Percentiles rank a stretch among this genome's conserved stretches.
phyloP scores from a whole-genome alignment of 2,113 vertebrate genomes.

The Ictalurus furcatus region DNA sequence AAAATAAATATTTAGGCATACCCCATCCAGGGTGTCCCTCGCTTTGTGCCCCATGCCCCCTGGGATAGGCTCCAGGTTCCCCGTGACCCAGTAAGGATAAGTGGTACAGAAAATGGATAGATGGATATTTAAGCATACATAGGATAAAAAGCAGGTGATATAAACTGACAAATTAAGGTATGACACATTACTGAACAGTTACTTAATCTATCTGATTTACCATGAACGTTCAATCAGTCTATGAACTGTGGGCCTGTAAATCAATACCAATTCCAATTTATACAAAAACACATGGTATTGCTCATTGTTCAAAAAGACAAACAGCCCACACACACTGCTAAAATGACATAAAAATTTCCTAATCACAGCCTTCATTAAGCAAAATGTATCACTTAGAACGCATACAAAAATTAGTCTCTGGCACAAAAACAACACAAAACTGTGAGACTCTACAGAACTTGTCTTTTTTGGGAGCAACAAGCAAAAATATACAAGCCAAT shows the following conservation, averaged over 20 bases:
- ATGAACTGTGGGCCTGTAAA: background rate
- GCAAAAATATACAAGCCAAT: conserved; percentile 61
- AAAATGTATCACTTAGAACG: background rate
- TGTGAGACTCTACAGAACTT: conserved; percentile 28
- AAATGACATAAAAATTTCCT: background rate
- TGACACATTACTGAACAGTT: background rate
- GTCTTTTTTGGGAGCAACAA: conserved; percentile 47
- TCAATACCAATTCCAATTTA: background rate
- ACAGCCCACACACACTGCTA: background rate
- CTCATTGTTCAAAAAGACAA: background rate
- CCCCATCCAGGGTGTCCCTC: no score
- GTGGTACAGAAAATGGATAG: no score
- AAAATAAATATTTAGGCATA: no score
- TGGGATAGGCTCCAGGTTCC: no score
- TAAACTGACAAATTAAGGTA: background rate
- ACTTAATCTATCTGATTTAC: background rate
- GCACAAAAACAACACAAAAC: conserved; percentile 8
- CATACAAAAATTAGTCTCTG: background rate
- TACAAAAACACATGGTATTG: background rate
- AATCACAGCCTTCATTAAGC: conserved; percentile 18
- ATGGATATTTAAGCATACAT: background rate
- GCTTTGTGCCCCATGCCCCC: no score
- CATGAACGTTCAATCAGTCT: background rate
- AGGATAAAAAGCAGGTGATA: background rate
- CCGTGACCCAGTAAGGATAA: no score